These are phyloP conservation scores for Papilio gigon DNA, from an alignment of 2,888 invertebrate species.

Conservation along the genomic window DNA sequence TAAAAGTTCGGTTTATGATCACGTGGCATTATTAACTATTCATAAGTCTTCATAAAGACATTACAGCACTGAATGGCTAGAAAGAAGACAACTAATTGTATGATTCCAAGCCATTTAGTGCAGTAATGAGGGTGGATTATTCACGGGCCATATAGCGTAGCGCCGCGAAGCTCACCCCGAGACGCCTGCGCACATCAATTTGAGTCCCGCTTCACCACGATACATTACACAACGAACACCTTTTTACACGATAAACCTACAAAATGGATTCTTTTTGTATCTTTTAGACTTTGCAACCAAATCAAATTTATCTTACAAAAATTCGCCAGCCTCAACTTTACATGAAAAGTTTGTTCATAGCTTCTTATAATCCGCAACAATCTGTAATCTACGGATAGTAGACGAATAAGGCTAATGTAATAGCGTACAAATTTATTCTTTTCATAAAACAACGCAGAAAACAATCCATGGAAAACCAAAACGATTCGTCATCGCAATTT, in stretches of 20 bases:
- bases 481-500: conserved; percentile 51
- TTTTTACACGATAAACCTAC: conserved; percentile 41
- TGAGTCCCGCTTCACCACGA: conserved; percentile 57
- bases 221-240: conserved; percentile 49
- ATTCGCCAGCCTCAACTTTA: too few relatives aligned
- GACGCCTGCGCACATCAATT: conserved; percentile 52
- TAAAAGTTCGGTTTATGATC: background rate
- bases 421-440: background rate
- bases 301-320: background rate
- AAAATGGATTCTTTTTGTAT: background rate
- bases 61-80: conserved; percentile 71
- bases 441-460: conserved; percentile 52
- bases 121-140: conserved; percentile 80
- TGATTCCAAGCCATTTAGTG: conserved; percentile 80
- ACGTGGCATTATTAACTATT: background rate
- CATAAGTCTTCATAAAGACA: conserved; percentile 9
- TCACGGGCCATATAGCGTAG: conserved; percentile 79
- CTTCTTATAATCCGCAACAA: background rate
- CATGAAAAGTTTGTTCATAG: too few relatives aligned
- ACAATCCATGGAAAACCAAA: conserved; percentile 68
- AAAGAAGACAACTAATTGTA: conserved; percentile 81
- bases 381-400: too few relatives aligned
- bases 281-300: background rate
- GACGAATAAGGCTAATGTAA: background rate
- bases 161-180: conserved; percentile 47